phyloP scores from a whole-genome alignment of 2,113 vertebrate genomes.

The Ancistrus triradiatus region DNA sequence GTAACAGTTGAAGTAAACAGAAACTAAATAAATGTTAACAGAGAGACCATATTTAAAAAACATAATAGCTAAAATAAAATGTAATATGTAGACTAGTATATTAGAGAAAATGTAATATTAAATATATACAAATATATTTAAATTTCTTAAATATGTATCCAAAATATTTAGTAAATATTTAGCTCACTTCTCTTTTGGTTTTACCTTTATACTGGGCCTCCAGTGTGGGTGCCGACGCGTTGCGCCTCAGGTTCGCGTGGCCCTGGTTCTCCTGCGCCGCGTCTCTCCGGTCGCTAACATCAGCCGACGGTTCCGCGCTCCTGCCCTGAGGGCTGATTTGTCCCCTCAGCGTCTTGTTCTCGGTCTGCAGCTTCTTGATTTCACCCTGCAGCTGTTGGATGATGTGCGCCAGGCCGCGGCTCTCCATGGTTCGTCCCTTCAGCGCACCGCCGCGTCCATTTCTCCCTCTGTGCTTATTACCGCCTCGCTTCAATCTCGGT shows the following conservation, averaged over 20 bases:
- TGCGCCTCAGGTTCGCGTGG: slow-evolving; percentile 50
- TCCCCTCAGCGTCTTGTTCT: slow-evolving; percentile 75
- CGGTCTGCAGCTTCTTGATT: slow-evolving; percentile 78
- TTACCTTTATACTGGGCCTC: slow-evolving; percentile 73
- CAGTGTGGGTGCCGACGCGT: slow-evolving; percentile 49
- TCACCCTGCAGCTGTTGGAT: slow-evolving; percentile 81
- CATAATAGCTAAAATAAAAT: too few relatives aligned
- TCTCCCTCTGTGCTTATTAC: slow-evolving; percentile 19
- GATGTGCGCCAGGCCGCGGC: slow-evolving; percentile 68
- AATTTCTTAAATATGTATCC: too few relatives aligned
- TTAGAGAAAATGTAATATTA: too few relatives aligned
- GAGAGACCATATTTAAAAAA: too few relatives aligned
- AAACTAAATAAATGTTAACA: too few relatives aligned
- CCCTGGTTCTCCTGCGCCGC: slow-evolving; percentile 42
- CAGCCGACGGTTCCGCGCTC: background rate
- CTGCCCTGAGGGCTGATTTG: slow-evolving; percentile 54
- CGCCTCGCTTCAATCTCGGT: slow-evolving; percentile 56
- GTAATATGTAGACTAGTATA: too few relatives aligned
- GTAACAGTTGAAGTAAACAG: too few relatives aligned
- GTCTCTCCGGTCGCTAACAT: too few relatives aligned
- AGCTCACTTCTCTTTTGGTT: too few relatives aligned
- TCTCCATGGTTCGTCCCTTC: slow-evolving; percentile 70
- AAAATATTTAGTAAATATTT: too few relatives aligned
- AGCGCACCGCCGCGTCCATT: slow-evolving; percentile 10
- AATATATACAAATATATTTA: too few relatives aligned